Conservation (phyloP, 2,797 vertebrate species). For the Pantherophis alleghaniensis region DNA sequence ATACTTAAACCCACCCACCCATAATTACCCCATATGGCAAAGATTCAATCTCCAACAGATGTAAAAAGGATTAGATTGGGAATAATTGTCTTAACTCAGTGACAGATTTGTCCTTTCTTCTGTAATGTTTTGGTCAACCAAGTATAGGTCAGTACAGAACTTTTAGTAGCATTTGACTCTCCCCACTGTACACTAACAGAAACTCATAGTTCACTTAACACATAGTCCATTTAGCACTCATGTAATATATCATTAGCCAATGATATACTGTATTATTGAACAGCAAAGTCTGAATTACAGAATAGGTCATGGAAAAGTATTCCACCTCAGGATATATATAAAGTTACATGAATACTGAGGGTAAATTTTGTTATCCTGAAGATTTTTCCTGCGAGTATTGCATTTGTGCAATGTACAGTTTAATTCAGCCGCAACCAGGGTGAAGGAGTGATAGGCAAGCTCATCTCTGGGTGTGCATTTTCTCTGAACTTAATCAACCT, state of each 20-base stretch:
- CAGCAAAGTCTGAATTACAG: neutral
- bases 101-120: neutral
- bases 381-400: too few species aligned
- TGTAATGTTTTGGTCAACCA: neutral
- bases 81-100: neutral
- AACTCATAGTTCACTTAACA: neutral
- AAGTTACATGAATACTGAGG: neutral
- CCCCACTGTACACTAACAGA: neutral
- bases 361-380: neutral
- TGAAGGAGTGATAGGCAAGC: neutral
- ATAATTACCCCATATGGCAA: neutral
- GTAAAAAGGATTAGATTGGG: neutral
- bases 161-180: neutral
- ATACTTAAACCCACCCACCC: neutral
- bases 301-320: neutral
- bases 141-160: neutral
- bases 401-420: neutral
- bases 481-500: neutral
- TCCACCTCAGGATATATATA: neutral
- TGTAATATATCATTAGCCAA: neutral
- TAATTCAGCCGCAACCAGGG: neutral
- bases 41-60: neutral
- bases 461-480: neutral
- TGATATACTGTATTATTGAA: neutral
- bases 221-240: neutral